Evolutionary conservation across 2,888 invertebrate species (phyloP).

Genomic region (Gortyna flavago): DNA sequence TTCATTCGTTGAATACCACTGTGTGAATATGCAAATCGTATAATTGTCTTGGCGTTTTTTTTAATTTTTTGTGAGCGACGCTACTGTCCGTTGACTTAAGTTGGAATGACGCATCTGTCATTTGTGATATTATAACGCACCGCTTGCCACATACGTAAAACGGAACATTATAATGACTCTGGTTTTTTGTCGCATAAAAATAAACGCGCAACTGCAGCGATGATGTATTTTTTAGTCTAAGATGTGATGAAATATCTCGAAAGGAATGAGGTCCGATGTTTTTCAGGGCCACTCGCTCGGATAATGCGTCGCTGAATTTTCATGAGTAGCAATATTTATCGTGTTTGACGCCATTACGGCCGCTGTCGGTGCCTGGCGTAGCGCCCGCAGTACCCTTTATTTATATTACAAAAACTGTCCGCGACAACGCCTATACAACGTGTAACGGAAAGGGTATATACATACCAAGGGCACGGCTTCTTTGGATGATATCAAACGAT

Average conservation of each 20-base stretch:
- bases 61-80: slow-evolving; percentile 70
- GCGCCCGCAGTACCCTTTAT: slow-evolving; percentile 79
- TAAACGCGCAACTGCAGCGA: slow-evolving; percentile 74
- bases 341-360: slow-evolving; percentile 82
- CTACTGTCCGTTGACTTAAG: slow-evolving; percentile 71
- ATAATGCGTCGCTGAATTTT: slow-evolving; percentile 85
- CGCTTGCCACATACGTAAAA: slow-evolving; percentile 80
- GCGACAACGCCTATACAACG: slow-evolving; percentile 82
- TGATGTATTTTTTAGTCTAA: slow-evolving; percentile 75
- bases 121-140: slow-evolving; percentile 85
- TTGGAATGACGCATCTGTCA: slow-evolving; percentile 88
- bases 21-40: slow-evolving; percentile 87
- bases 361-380: slow-evolving; percentile 76
- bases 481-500: too few relatives aligned
- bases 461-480: too few relatives aligned
- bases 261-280: slow-evolving; percentile 77
- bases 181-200: slow-evolving; percentile 77
- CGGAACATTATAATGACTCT: slow-evolving; percentile 78
- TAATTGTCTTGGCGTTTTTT: slow-evolving; percentile 83
- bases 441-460: too few relatives aligned
- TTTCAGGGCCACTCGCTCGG: slow-evolving; percentile 74
- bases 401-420: slow-evolving; percentile 84
- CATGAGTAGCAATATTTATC: slow-evolving; percentile 86
- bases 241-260: slow-evolving; percentile 79
- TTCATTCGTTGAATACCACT: slow-evolving; percentile 77